Evolutionary conservation across 64 coral and sea anemone species (phyloP).

Genomic region (Actinia equina): DNA sequence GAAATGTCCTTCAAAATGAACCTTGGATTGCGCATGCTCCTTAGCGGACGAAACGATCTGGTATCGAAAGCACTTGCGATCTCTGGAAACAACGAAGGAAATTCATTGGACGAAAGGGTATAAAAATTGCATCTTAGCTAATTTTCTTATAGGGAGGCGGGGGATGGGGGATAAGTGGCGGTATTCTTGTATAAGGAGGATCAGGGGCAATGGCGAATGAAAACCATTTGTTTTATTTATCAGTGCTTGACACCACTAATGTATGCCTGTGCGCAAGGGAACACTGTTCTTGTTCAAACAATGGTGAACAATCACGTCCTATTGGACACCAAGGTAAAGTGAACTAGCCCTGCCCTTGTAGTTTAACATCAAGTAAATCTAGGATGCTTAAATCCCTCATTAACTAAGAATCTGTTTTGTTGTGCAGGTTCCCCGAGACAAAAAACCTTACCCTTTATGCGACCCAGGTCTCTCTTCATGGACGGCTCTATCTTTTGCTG

Average conservation of each 20-base stretch:
- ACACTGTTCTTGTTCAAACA: constrained; percentile 52
- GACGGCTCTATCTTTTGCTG: constrained; percentile 78
- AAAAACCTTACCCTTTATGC: constrained; percentile 41
- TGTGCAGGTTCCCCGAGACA: constrained; percentile 47
- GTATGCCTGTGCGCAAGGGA: constrained; percentile 73
- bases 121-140: too few relatives aligned
- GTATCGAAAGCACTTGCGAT: constrained; percentile 47
- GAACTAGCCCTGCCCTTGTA: too few relatives aligned
- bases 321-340: constrained; percentile 66
- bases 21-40: constrained; percentile 79
- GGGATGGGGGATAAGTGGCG: too few relatives aligned
- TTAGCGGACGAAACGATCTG: constrained; percentile 59
- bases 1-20: constrained; percentile 47
- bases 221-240: not conserved
- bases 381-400: not conserved
- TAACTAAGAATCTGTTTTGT: not conserved
- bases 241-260: constrained; percentile 82
- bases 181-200: not conserved
- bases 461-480: constrained; percentile 48
- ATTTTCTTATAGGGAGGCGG: too few relatives aligned
- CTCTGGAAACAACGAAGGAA: constrained; percentile 62
- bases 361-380: not conserved
- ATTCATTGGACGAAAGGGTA: constrained; percentile 65
- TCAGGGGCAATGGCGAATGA: not conserved
- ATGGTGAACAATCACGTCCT: constrained; percentile 60